phyloP scores from a whole-genome alignment of 2,113 vertebrate genomes.

The human (Homo sapiens) region DNA sequence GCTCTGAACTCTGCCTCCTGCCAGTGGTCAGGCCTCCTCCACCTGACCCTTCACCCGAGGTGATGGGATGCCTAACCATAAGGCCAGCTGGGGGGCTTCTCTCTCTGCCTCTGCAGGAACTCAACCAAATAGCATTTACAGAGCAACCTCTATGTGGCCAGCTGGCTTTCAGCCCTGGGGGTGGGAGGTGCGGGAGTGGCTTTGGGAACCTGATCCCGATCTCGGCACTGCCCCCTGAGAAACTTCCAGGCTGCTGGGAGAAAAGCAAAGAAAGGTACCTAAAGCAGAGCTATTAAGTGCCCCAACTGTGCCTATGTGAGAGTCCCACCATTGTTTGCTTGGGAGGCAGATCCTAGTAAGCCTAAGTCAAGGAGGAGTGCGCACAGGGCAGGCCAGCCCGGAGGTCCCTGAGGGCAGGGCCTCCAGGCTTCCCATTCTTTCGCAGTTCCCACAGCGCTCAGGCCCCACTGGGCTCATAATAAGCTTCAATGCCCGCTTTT shows the following conservation, averaged over 20 bases:
- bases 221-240: background rate
- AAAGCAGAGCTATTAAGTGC: background rate
- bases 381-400: background rate
- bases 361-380: background rate
- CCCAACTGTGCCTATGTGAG: background rate
- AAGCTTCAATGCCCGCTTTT: slow-evolving; percentile 18
- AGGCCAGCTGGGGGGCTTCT: background rate
- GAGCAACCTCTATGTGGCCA: background rate
- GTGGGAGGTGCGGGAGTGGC: too few relatives aligned
- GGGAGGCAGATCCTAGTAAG: background rate
- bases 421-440: background rate
- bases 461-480: background rate
- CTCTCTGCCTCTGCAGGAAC: background rate
- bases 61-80: background rate
- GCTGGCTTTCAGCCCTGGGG: background rate
- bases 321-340: background rate
- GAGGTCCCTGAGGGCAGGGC: slow-evolving; percentile 44
- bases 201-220: background rate
- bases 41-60: background rate
- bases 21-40: background rate
- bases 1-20: background rate
- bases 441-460: slow-evolving; percentile 42
- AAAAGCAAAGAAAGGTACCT: background rate
- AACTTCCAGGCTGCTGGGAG: background rate
- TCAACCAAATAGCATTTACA: background rate